Percentiles rank a stretch among this genome's conserved stretches.
phyloP scores from a whole-genome alignment of 2,113 vertebrate genomes.

The Lipophrys pholis region DNA sequence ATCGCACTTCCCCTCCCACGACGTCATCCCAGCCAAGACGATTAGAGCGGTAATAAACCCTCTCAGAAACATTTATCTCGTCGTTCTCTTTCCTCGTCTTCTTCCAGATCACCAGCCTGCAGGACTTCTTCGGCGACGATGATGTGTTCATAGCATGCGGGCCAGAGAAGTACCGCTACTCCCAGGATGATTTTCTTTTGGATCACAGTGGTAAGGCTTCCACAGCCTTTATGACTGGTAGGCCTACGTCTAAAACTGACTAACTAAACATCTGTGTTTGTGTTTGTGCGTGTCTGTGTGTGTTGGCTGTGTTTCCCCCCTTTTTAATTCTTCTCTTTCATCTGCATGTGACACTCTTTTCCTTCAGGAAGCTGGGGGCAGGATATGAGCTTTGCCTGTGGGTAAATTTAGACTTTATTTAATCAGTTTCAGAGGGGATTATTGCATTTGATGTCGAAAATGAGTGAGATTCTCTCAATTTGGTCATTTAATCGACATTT shows the following conservation, averaged over 20 bases:
- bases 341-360: conserved; percentile 22
- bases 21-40: background rate
- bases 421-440: too few relatives aligned
- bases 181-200: conserved; percentile 97
- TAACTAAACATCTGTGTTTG: conserved; percentile 56
- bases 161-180: conserved; percentile 95
- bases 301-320: conserved; percentile 4
- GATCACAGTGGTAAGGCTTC: conserved; percentile 94
- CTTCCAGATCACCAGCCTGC: conserved; percentile 90
- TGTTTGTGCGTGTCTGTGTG: conserved; percentile 20
- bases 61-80: background rate
- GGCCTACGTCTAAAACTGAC: conserved; percentile 66
- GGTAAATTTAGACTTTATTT: background rate
- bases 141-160: conserved; percentile 98
- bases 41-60: background rate
- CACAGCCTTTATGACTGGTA: conserved; percentile 79
- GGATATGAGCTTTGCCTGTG: conserved; percentile 10
- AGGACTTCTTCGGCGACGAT: conserved; percentile 98
- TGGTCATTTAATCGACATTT: too few relatives aligned
- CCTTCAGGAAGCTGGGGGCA: conserved; percentile 33
- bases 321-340: background rate
- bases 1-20: background rate
- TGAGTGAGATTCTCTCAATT: too few relatives aligned
- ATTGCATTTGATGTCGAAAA: background rate
- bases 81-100: conserved; percentile 9